Evolutionary conservation across 2,888 invertebrate species (phyloP), one percentile per base, ranked within the genome.

Genomic region (Atethmia centrago): DNA sequence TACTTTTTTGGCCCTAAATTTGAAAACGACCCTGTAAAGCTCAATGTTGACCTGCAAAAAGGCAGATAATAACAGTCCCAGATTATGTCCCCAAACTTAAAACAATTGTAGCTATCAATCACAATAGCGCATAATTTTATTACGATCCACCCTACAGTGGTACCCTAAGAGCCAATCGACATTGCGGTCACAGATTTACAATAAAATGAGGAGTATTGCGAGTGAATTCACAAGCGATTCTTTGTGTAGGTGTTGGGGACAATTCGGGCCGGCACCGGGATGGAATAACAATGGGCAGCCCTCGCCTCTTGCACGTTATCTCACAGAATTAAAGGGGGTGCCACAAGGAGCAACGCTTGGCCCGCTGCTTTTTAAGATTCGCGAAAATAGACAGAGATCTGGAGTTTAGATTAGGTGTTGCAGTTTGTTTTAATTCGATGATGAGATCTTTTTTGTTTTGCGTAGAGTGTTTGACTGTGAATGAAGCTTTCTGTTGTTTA

Each of bases 151-250:
- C 83, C 82, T 84, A 79, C 74, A 74, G 84, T 79, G 83, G 83
- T 83, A 74, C 86, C 84, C 85, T 85, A 80, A 86, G 82, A 84
- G 79, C 85, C 84, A 84, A 88, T 90, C 88, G 87, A 90, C 90
- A 91, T 88, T 91, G 90, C 89, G 91, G 91, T 92, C 93, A 91
- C 93, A 93, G 92, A 92, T 91, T 92, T 88, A 91, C 92, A 92
- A 93, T 93, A 92, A 93, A 93, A 91, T 91, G 90, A 89, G 87
- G 86, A 89, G 84, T 88, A 88, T 88, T 87, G 86, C 88, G 88
- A 91, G 91, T 92, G 90, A 92, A 93, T 92, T 92, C 91, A 88
- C 88, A 85, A 88, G 88, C 90, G 87, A 88, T 90, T 90, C 91
- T 91, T 90, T 89, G 89, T 89, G 86, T 89, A 90, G 90, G 91